phyloP scores from a whole-genome alignment of 2,888 invertebrate genomes.

The Apocheima hispidaria region DNA sequence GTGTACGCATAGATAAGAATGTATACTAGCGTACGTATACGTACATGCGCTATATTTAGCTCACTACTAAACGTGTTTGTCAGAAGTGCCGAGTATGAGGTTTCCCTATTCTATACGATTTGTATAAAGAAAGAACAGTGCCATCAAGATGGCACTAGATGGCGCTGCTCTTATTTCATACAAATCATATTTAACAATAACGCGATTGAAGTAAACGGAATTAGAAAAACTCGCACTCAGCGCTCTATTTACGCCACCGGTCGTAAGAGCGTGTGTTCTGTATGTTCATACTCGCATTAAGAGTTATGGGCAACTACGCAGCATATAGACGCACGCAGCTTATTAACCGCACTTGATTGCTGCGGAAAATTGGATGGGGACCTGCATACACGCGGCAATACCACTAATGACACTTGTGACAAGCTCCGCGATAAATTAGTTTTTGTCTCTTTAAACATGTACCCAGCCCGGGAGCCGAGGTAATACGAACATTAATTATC shows the following conservation, averaged over 20 bases:
- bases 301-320: conserved; percentile 55
- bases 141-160: too few species aligned
- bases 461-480: conserved; percentile 16
- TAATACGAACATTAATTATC: conserved; percentile 36
- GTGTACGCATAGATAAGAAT: too few species aligned
- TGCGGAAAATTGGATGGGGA: conserved; percentile 71
- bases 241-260: neutral
- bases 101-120: too few species aligned
- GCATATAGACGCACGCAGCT: conserved; percentile 61
- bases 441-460: conserved; percentile 31
- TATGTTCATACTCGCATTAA: conserved; percentile 24
- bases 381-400: conserved; percentile 58
- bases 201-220: too few species aligned
- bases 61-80: too few species aligned
- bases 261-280: conserved; percentile 31
- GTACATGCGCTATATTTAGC: too few species aligned
- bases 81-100: too few species aligned
- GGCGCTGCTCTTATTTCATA: too few species aligned
- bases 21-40: too few species aligned
- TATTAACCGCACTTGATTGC: conserved; percentile 75
- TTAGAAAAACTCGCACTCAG: too few species aligned
- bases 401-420: conserved; percentile 55
- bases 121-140: too few species aligned
- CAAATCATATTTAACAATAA: too few species aligned
- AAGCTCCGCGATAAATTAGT: conserved; percentile 46